phyloP scores from a whole-genome alignment of 2,888 invertebrate genomes.

The Lasioglossum calceatum region DNA sequence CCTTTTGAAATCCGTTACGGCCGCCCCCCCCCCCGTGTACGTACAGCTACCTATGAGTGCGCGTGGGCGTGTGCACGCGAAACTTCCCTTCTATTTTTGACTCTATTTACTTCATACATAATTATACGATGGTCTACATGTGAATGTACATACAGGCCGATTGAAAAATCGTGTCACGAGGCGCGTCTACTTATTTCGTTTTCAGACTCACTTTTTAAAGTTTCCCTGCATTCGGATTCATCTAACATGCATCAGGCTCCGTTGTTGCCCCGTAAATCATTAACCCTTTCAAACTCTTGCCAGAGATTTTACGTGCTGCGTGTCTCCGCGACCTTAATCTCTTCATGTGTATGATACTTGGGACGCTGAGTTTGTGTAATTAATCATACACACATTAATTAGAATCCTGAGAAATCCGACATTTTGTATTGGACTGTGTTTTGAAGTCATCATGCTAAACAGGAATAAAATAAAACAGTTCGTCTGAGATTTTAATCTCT shows the following conservation, averaged over 20 bases:
- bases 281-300: not conserved
- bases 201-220: not conserved
- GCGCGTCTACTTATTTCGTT: not conserved
- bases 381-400: not conserved
- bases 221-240: not conserved
- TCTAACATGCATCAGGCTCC: not conserved
- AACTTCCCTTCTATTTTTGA: not conserved
- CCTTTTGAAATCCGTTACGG: conserved; percentile 19
- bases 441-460: too few species aligned
- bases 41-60: not conserved
- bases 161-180: conserved; percentile 7
- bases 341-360: not conserved
- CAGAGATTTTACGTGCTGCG: not conserved
- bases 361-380: not conserved
- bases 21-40: not conserved
- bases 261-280: not conserved
- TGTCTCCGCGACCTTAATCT: not conserved
- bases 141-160: not conserved
- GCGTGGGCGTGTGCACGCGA: not conserved
- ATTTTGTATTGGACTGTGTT: too few species aligned
- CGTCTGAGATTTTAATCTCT: too few species aligned
- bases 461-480: too few species aligned
- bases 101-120: conserved; percentile 12
- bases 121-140: conserved; percentile 26
- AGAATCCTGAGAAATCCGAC: too few species aligned